Conservation (phyloP, 2,888 invertebrate species). For the Neria commutata region DNA sequence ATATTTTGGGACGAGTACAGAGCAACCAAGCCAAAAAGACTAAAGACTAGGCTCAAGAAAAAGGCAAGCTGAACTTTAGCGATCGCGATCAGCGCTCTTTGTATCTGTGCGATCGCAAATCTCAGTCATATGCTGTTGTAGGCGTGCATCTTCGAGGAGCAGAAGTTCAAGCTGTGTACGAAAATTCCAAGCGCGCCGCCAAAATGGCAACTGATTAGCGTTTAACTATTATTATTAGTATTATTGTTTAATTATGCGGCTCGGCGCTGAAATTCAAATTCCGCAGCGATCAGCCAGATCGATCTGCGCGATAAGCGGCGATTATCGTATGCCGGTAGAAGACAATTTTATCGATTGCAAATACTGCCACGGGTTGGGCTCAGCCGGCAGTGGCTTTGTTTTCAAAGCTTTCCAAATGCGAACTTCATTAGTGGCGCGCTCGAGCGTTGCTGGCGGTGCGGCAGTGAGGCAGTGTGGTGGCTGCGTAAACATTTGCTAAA, state of each 20-base stretch:
- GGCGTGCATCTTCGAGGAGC: too few relatives aligned
- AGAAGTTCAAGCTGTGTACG: too few relatives aligned
- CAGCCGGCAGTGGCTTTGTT: too few relatives aligned
- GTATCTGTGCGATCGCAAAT: not conserved
- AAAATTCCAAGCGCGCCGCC: not conserved
- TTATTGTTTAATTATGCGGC: not conserved
- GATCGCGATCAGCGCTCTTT: conserved; percentile 1
- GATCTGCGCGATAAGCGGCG: conserved; percentile 31
- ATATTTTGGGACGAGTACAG: too few relatives aligned
- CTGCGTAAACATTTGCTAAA: not conserved
- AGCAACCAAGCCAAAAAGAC: not conserved
- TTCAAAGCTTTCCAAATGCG: too few relatives aligned
- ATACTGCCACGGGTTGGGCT: too few relatives aligned
- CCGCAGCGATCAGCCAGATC: conserved; percentile 26
- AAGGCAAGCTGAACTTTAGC: not conserved
- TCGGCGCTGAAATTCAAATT: too few relatives aligned
- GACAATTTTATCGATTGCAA: conserved; percentile 23
- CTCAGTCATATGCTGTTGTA: too few relatives aligned
- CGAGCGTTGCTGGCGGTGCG: conserved; percentile 1
- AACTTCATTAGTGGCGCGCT: too few relatives aligned
- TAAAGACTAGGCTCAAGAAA: not conserved
- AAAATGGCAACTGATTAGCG: not conserved
- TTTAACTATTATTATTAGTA: too few relatives aligned
- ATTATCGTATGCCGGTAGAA: not conserved
- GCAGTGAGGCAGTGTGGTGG: not conserved